phyloP scores from a whole-genome alignment of 2,797 vertebrate genomes.

The Manis crassicaudata region DNA sequence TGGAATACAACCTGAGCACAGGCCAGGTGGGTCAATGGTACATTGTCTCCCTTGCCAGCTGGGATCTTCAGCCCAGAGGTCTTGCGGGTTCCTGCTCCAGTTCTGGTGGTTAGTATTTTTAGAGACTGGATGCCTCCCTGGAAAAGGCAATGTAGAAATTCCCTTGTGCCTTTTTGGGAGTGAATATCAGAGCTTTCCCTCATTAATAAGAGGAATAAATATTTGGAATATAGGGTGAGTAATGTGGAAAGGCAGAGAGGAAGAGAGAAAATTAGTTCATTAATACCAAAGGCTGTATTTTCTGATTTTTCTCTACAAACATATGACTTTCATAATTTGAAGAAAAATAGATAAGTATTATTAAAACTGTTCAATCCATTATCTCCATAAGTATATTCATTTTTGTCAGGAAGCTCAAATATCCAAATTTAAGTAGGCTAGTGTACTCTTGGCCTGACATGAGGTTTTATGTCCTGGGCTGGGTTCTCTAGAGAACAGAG shows the following conservation, averaged over 20 bases:
- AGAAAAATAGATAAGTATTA: not conserved
- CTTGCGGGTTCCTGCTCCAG: not conserved
- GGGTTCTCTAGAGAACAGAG: not conserved
- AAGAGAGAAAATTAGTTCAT: not conserved
- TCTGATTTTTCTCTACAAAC: not conserved
- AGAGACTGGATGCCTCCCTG: not conserved
- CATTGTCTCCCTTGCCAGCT: rapidly evolving
- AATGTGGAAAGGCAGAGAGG: not conserved
- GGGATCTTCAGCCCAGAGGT: not conserved
- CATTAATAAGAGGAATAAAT: not conserved
- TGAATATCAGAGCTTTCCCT: not conserved
- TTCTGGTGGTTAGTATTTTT: not conserved
- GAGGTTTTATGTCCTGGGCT: not conserved
- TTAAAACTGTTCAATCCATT: not conserved
- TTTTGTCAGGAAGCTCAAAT: not conserved
- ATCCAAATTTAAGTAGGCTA: not conserved
- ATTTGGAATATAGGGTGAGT: not conserved
- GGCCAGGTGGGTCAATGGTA: rapidly evolving
- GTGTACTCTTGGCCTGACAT: not conserved
- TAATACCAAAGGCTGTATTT: not conserved
- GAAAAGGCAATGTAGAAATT: not conserved
- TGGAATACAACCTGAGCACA: not conserved
- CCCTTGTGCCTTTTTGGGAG: not conserved
- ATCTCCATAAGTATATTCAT: not conserved
- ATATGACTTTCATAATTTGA: not conserved